Evolutionary conservation across 1,140 invertebrate species (phyloP), one percentile per base, ranked within the genome.

Genomic region (Lineus longissimus): DNA sequence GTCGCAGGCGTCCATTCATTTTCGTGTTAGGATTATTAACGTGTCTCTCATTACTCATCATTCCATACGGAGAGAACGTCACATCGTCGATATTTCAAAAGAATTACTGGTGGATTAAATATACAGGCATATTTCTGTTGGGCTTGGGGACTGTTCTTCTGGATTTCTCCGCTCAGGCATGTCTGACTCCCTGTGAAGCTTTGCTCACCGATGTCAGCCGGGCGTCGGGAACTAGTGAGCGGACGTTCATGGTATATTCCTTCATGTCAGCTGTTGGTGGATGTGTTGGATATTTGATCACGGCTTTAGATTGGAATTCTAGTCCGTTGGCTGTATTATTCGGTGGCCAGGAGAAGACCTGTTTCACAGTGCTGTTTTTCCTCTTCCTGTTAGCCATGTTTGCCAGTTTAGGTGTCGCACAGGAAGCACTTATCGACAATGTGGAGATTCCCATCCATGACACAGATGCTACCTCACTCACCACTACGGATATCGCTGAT

Each of bases 171-270:
- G 81, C 76, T 67, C 82, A 85, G 69, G 77, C 79, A 0, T 78
- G 81, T 55, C 72, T 85, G 55, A 85, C 83, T 27, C 84, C 83
- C 1, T 84, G 83, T 71, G 83, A 85, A 68, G 79, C 83, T 13
- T 66, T 85, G 23, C 69, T 85, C 17, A 81, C 79, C 17, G 84
- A 85, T 68, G 71, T 73, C 15, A 76, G 78, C 36, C 73, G 73
- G 61, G 75, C 69, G 25, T 75, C 76, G 2, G 66, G 71, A 33
- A 75, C 78, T 47, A 64, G 77, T 33, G 76, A 81, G 13, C 69
- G 73, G 13, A 79, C 80, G 4, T 85, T 84, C 67, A 81, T 77
- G 4, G 69, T 84, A 4, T 85, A 85, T 70, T 84, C 84, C 2
- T 70, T 79, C 36, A 82, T 84, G 80, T 69, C 84, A 1, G 84